Conservation (phyloP, 2,888 invertebrate genomes). For the Agrochola circellaris region DNA sequence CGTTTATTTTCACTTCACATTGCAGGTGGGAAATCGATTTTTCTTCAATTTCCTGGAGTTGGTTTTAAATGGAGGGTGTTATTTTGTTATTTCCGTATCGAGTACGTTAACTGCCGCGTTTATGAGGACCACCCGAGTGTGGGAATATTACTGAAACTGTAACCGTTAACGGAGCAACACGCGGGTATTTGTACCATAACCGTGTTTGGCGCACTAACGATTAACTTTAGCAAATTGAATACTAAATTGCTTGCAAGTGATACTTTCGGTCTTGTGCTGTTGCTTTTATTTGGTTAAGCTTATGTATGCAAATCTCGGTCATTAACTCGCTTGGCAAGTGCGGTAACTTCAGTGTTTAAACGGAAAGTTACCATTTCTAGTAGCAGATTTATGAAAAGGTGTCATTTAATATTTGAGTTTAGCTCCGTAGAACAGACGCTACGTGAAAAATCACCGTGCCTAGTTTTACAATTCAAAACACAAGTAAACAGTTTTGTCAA, state of each 20-base stretch:
- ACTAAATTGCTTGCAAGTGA: constrained; percentile 39
- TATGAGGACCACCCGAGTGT: constrained; percentile 56
- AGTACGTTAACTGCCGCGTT: constrained; percentile 51
- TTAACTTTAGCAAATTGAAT: constrained; percentile 59
- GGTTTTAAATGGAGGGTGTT: constrained; percentile 52
- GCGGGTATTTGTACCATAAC: constrained; percentile 30
- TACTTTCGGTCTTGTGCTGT: constrained; percentile 28
- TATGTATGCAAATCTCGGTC: constrained; percentile 48
- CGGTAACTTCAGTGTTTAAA: constrained; percentile 13
- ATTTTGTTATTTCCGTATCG: constrained; percentile 53
- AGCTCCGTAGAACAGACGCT: background rate
- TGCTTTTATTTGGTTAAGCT: constrained; percentile 33
- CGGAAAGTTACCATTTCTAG: background rate
- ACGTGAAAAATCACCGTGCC: background rate
- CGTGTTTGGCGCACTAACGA: constrained; percentile 44
- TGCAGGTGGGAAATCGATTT: constrained; percentile 59
- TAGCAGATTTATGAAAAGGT: too few relatives aligned
- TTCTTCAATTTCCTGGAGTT: constrained; percentile 61
- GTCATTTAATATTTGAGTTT: too few relatives aligned
- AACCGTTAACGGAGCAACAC: constrained; percentile 40
- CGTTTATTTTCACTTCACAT: constrained; percentile 34
- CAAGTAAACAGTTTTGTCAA: background rate
- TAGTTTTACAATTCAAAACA: constrained; percentile 2
- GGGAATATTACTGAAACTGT: constrained; percentile 56
- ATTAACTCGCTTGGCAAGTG: constrained; percentile 31